Percentiles rank a stretch among this genome's conserved stretches.
phyloP scores from a whole-genome alignment of 1,140 invertebrate species.

The Drosophila sechellia region DNA sequence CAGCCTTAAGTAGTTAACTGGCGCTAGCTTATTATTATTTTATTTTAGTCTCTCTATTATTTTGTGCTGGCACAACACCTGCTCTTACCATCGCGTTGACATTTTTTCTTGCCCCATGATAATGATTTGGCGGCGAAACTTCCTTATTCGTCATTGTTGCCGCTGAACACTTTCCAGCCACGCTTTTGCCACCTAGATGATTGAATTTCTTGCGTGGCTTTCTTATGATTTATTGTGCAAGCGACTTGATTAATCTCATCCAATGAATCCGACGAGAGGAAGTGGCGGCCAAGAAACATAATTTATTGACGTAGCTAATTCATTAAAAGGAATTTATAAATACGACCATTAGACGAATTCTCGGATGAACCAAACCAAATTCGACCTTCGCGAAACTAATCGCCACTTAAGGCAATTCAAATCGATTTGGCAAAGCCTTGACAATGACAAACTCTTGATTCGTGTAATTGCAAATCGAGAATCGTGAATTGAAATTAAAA shows the following conservation, averaged over 20 bases:
- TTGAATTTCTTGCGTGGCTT: constrained; percentile 54
- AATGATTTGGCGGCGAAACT: constrained; percentile 64
- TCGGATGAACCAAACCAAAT: constrained; percentile 8
- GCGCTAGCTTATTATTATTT: constrained; percentile 56
- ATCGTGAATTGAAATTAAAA: constrained; percentile 66
- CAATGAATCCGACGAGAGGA: constrained; percentile 21
- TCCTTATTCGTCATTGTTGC: constrained; percentile 82
- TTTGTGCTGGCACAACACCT: constrained; percentile 55
- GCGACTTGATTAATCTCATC: constrained; percentile 44
- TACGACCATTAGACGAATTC: constrained; percentile 20
- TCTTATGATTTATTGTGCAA: constrained; percentile 45
- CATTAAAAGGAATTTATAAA: constrained; percentile 23
- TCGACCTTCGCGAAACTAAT: constrained; percentile 33
- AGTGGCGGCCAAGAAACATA: background rate
- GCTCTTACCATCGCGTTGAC: constrained; percentile 69
- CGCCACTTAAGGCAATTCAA: constrained; percentile 38
- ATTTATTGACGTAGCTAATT: constrained; percentile 25
- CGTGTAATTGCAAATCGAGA: constrained; percentile 75
- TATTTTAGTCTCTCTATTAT: background rate
- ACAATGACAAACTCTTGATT: constrained; percentile 63
- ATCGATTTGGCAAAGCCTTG: constrained; percentile 57
- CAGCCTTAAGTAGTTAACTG: constrained; percentile 46
- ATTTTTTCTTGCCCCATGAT: constrained; percentile 54
- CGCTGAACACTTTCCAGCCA: constrained; percentile 54
- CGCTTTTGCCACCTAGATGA: constrained; percentile 48